phyloP scores from a whole-genome alignment of 2,888 invertebrate genomes.

The Caradrina kadenii region DNA sequence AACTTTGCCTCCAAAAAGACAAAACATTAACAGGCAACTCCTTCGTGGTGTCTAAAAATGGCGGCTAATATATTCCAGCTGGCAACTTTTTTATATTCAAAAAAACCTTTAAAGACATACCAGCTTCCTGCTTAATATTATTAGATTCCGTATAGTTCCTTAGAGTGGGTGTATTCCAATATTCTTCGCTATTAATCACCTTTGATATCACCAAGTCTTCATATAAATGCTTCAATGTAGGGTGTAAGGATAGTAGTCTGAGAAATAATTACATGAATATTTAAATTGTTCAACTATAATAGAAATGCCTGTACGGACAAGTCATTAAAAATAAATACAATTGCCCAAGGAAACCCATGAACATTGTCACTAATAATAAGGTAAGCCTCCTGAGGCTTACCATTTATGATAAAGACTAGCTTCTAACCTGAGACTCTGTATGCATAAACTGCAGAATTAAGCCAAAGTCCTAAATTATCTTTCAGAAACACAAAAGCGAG shows the following conservation, averaged over 20 bases:
- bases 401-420: too few relatives aligned
- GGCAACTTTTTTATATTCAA: not conserved
- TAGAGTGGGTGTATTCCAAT: constrained; percentile 97
- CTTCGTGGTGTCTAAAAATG: not conserved
- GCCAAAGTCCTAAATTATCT: too few relatives aligned
- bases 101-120: constrained; percentile 79
- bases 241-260: constrained; percentile 97
- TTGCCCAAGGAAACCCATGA: too few relatives aligned
- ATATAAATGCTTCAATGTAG: constrained; percentile 97
- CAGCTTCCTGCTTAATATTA: constrained; percentile 95
- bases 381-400: too few relatives aligned
- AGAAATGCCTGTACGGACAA: too few relatives aligned
- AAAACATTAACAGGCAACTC: too few relatives aligned
- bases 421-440: too few relatives aligned
- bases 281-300: not conserved
- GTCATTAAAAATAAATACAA: too few relatives aligned
- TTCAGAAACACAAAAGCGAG: too few relatives aligned
- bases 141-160: constrained; percentile 94
- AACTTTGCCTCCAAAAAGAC: too few relatives aligned
- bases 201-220: constrained; percentile 99
- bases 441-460: too few relatives aligned
- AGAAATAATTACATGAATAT: constrained; percentile 34
- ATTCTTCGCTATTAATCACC: constrained; percentile 98
- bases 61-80: not conserved
- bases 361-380: too few relatives aligned